Evolutionary conservation across 2,888 invertebrate species (phyloP).

Genomic region (Dusona sp.): DNA sequence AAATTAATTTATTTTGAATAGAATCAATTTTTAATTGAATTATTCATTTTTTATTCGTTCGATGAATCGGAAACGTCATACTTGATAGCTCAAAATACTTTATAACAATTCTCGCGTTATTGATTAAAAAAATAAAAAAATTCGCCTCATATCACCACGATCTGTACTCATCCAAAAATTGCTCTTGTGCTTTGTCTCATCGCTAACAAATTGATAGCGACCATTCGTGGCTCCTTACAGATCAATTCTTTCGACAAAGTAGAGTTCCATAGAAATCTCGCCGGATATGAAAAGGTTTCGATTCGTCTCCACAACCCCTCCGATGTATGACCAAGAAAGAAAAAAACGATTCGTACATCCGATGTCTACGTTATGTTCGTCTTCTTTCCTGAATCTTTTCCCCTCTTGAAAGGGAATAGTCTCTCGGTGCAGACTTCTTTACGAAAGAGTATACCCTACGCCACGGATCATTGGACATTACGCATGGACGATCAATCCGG

Average conservation of each 20-base stretch:
- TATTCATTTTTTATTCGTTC: neutral
- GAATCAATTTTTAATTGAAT: neutral
- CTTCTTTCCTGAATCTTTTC: neutral
- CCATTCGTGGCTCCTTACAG: neutral
- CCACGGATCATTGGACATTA: conserved; percentile 76
- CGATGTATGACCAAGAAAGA: conserved; percentile 9
- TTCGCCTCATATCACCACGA: neutral
- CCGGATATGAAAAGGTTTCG: conserved; percentile 58
- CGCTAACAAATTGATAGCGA: conserved; percentile 28
- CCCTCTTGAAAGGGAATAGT: conserved; percentile 13
- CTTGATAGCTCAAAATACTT: neutral
- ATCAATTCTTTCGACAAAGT: neutral
- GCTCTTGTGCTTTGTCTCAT: conserved; percentile 13
- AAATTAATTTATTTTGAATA: neutral
- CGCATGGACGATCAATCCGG: conserved; percentile 71
- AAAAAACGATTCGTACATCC: conserved; percentile 46
- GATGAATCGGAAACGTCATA: neutral
- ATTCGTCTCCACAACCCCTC: conserved; percentile 55
- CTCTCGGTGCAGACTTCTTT: conserved; percentile 46
- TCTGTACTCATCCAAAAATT: neutral
- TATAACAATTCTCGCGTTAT: neutral
- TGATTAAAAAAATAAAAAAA: neutral
- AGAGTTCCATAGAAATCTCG: conserved; percentile 36
- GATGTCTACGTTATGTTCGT: conserved; percentile 13
- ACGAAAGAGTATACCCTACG: conserved; percentile 62